These are phyloP conservation scores for Hemichromis elongatus DNA, from an alignment of 2,113 vertebrate genomes.

Conservation along the genomic window DNA sequence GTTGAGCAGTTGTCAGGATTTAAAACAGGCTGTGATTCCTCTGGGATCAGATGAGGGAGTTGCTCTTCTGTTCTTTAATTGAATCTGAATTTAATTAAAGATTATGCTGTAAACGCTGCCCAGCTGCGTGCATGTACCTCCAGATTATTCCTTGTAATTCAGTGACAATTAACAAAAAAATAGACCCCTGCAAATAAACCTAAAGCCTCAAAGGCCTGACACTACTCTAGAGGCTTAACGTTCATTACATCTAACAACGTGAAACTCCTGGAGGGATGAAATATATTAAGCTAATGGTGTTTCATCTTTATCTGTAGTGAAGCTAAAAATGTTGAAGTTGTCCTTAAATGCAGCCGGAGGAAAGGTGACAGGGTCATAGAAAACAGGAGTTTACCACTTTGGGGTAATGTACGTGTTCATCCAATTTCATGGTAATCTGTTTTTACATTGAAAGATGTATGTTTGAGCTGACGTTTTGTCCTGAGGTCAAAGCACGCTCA, in stretches of 20 bases:
- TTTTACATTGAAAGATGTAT: neutral
- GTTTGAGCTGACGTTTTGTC: neutral
- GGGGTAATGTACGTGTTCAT: slow-evolving; percentile 8
- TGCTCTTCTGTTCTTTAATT: neutral
- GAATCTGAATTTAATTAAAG: neutral
- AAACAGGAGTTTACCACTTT: neutral
- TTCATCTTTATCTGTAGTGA: neutral
- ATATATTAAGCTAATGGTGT: neutral
- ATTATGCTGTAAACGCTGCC: neutral
- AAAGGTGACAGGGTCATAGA: slow-evolving; percentile 16
- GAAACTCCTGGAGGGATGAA: neutral
- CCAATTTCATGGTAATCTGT: slow-evolving; percentile 42
- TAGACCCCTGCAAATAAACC: neutral
- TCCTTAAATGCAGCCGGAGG: neutral
- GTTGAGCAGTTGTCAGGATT: neutral
- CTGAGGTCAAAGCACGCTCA: neutral
- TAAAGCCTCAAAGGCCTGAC: neutral
- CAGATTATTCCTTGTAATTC: neutral
- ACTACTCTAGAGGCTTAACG: neutral
- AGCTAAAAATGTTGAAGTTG: neutral
- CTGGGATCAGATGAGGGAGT: neutral
- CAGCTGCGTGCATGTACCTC: neutral
- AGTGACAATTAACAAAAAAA: neutral
- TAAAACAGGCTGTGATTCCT: neutral
- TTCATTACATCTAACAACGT: neutral